These are phyloP conservation scores for Astropecten irregularis DNA, from an alignment of 53 echinoderm and acorn worm genomes.

Conservation along the genomic window DNA sequence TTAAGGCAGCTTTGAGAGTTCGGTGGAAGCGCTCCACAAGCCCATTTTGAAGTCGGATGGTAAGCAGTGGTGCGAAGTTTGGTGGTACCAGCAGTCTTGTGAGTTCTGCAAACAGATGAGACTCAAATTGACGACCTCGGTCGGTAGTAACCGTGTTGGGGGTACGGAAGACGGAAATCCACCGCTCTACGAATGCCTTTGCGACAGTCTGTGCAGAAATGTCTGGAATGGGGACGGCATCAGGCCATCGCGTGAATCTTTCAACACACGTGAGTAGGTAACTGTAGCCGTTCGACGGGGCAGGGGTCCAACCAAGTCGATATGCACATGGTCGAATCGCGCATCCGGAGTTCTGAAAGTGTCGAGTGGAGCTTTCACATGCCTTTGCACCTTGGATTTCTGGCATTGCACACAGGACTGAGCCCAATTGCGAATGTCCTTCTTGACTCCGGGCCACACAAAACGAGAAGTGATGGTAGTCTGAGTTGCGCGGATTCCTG, in stretches of 20 bases:
- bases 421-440: slow-evolving; percentile 43
- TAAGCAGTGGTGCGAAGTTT: slow-evolving; percentile 33
- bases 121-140: slow-evolving; percentile 53
- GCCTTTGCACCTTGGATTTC: slow-evolving; percentile 36
- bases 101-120: slow-evolving; percentile 24
- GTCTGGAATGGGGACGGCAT: slow-evolving; percentile 24
- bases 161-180: slow-evolving; percentile 31
- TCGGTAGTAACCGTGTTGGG: slow-evolving; percentile 28
- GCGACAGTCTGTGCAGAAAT: slow-evolving; percentile 46
- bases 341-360: slow-evolving; percentile 30
- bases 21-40: slow-evolving; percentile 63
- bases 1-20: slow-evolving; percentile 43
- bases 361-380: slow-evolving; percentile 19
- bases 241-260: slow-evolving; percentile 34
- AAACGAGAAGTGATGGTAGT: slow-evolving; percentile 19
- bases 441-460: slow-evolving; percentile 52
- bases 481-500: slow-evolving; percentile 35
- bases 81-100: slow-evolving; percentile 30
- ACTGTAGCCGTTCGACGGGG: slow-evolving; percentile 35
- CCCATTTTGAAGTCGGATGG: slow-evolving; percentile 28
- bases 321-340: slow-evolving; percentile 53
- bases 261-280: slow-evolving; percentile 36
- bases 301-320: slow-evolving; percentile 45
- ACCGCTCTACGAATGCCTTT: slow-evolving; percentile 7
- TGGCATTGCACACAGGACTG: slow-evolving; percentile 42